A percentile compares a stretch with the other conserved stretches of the same genome.
These are phyloP conservation scores for Eurois occulta DNA, from an alignment of 2,888 invertebrate genomes.

Conservation along the genomic window DNA sequence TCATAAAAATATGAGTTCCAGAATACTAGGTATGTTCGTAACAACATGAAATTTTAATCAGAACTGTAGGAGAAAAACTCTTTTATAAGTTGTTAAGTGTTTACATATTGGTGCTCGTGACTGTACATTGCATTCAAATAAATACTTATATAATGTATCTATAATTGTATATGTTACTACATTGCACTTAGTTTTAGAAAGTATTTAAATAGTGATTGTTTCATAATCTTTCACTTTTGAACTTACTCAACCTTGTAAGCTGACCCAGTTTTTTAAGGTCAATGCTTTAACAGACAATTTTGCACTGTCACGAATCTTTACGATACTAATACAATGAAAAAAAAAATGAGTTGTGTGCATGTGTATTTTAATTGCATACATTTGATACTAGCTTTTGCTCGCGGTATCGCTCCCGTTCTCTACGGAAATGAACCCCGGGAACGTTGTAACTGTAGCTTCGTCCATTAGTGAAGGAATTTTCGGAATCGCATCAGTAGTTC, in stretches of 20 bases:
- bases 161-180: constrained; percentile 5
- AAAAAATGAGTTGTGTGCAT: not conserved
- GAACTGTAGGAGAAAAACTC: no score
- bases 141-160: not conserved
- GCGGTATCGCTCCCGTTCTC: no score
- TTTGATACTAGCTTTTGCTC: not conserved
- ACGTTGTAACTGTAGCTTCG: not conserved
- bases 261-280: constrained; percentile 37
- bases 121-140: constrained; percentile 1
- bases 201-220: not conserved
- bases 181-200: constrained; percentile 23
- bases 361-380: not conserved
- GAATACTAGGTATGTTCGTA: no score
- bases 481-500: not conserved
- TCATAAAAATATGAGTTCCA: no score
- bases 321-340: not conserved
- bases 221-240: constrained; percentile 15
- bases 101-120: no score
- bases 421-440: not conserved
- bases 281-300: constrained; percentile 5
- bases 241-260: constrained; percentile 24
- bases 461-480: not conserved
- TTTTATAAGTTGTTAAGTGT: no score
- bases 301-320: constrained; percentile 1
- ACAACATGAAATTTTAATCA: no score